These are phyloP conservation scores for Virgularia gustaviana DNA, from an alignment of 92 coral and sea anemone species.

Conservation along the genomic window DNA sequence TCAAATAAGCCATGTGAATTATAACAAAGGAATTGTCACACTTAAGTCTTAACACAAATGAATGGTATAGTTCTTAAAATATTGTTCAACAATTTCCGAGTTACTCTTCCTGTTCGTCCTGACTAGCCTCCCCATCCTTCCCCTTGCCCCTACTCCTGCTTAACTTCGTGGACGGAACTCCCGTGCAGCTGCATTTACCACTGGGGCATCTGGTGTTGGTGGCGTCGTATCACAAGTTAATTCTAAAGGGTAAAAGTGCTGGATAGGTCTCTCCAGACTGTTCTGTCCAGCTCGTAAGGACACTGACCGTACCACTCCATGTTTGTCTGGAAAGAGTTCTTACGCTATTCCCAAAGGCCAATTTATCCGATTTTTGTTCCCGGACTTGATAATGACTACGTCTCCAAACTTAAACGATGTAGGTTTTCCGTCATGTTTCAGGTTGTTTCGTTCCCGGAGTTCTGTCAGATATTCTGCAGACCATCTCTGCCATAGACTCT, in stretches of 20 bases:
- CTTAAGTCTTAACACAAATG: no score
- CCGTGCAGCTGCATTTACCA: no score
- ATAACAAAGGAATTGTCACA: no score
- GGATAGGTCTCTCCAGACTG: not conserved
- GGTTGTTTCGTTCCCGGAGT: not conserved
- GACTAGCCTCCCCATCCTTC: no score
- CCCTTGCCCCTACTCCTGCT: no score
- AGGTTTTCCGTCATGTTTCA: not conserved
- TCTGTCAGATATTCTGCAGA: not conserved
- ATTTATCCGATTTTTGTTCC: not conserved
- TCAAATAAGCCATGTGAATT: no score
- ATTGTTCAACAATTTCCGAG: no score
- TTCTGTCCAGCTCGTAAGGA: not conserved
- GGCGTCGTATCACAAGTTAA: not conserved
- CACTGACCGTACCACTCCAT: not conserved
- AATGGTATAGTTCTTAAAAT: no score
- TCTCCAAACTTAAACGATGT: not conserved
- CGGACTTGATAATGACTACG: not conserved
- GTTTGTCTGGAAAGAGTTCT: not conserved
- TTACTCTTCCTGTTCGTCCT: no score
- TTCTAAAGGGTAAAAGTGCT: not conserved
- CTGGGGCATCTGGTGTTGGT: no score
- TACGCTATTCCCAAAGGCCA: not conserved
- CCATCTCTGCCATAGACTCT: not conserved
- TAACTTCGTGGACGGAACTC: no score